phyloP scores from a whole-genome alignment of 2,113 vertebrate genomes.

The Psilopogon haemacephalus region DNA sequence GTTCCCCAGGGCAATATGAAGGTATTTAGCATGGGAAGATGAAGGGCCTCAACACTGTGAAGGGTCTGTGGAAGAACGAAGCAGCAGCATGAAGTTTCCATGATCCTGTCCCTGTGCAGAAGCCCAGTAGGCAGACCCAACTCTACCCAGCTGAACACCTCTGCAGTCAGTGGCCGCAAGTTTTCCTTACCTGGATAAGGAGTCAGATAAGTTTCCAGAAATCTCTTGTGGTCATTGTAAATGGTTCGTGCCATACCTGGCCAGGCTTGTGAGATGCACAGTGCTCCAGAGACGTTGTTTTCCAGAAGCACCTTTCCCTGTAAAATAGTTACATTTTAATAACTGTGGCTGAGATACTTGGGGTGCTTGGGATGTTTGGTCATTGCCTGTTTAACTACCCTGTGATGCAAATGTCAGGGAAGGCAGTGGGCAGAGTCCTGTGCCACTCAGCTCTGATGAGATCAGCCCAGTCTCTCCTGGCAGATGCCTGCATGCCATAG shows the following conservation, averaged over 20 bases:
- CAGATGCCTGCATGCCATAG: neutral
- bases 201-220: slow-evolving; percentile 79
- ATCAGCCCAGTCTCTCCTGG: neutral
- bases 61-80: neutral
- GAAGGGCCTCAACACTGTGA: neutral
- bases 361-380: neutral
- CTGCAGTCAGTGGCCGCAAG: accelerated
- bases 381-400: neutral
- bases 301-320: slow-evolving; percentile 74
- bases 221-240: slow-evolving; percentile 80
- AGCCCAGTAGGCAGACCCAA: neutral
- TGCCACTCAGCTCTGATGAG: neutral
- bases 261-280: slow-evolving; percentile 83
- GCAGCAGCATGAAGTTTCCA: neutral
- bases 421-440: neutral
- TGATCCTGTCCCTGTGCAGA: neutral
- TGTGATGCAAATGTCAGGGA: neutral
- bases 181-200: slow-evolving; percentile 74
- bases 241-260: slow-evolving; percentile 82
- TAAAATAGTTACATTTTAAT: neutral
- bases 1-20: neutral
- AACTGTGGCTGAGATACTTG: neutral
- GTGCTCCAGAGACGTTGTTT: slow-evolving; percentile 76
- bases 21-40: neutral
- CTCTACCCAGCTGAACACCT: neutral